Base-by-base conservation (phyloP, 2,113 vertebrate species). In the Pseudopodoces humilis region DNA sequence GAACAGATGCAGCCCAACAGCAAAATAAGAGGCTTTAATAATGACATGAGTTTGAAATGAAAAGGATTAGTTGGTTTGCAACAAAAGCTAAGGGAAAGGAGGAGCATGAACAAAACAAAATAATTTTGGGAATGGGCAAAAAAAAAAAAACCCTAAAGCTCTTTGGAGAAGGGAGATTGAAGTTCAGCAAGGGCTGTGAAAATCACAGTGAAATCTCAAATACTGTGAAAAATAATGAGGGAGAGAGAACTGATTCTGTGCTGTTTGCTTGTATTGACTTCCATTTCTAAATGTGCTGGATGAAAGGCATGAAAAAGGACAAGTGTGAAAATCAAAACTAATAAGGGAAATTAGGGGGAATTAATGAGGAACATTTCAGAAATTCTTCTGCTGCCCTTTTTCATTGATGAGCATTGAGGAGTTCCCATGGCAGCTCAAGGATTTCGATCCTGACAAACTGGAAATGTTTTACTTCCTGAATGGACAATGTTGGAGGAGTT, bases 11-110 rank as follows among this genome's bases (percentile, higher is more conserved):
- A 74, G 59, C 37, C 30, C 55, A 60, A 21, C 13, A 35, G 22
- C 7, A 35, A 72, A 76, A 28, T 90, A 76, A 85, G 86, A 94
- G 43, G 91, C 80, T 96, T 96, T 95, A 62, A 65, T 43, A 77
- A 77, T 21, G 25, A 94, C 79, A 72, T 65, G 91, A 68, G 67
- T 80, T 88, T 21, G 71, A 95, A 94, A 95, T 91, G 80, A 92
- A 95, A 87, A 87, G 87, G 90, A 93, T 95, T 93, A 84, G 31
- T 62, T 49, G 50, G 62, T 80, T 64, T 77, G 68, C 24, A 80
- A 35, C 7, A 50, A 64, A 63, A 82, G 35, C 43, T 6, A 10
- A 67, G 20, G 53, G 58, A 52, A 88, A 74, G 25, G 28, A 72
- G 44, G 22, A 88, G 30, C 28, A 30, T 8, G 27, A 64, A 71